These are phyloP conservation scores for Rhinogobio ventralis DNA, from an alignment of 2,797 vertebrate genomes.

Conservation along the genomic window DNA sequence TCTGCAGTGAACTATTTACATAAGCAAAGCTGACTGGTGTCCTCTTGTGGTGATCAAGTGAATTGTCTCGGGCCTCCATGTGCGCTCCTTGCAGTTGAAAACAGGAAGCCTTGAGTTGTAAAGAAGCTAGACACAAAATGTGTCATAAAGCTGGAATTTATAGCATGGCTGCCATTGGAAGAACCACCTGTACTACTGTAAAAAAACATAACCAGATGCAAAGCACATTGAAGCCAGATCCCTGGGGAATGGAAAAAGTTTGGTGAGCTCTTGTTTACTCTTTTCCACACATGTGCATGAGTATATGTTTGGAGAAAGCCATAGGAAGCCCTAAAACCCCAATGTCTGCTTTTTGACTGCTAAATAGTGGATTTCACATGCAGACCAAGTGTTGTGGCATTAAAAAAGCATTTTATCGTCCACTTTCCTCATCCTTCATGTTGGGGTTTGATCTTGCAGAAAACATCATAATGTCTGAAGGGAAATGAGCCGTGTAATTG, in stretches of 20 bases:
- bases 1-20: neutral
- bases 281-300: conserved; percentile 8
- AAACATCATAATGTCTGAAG: neutral
- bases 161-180: neutral
- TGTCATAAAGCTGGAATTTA: conserved; percentile 22
- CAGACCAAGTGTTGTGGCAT: neutral
- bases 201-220: conserved; percentile 6
- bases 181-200: neutral
- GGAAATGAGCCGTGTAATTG: neutral
- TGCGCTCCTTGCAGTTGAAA: neutral
- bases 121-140: neutral
- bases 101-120: conserved; percentile 9
- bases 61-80: neutral
- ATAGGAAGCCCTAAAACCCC: neutral
- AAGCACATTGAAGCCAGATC: conserved; percentile 6
- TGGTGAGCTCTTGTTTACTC: conserved; percentile 19
- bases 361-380: neutral
- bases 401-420: neutral
- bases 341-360: neutral
- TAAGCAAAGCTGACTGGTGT: neutral
- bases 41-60: neutral
- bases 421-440: neutral
- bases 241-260: conserved; percentile 5
- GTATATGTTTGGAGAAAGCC: conserved; percentile 10
- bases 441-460: neutral